Base-by-base conservation (phyloP, 1,140 invertebrate species). In the Heliconius melpomene region DNA sequence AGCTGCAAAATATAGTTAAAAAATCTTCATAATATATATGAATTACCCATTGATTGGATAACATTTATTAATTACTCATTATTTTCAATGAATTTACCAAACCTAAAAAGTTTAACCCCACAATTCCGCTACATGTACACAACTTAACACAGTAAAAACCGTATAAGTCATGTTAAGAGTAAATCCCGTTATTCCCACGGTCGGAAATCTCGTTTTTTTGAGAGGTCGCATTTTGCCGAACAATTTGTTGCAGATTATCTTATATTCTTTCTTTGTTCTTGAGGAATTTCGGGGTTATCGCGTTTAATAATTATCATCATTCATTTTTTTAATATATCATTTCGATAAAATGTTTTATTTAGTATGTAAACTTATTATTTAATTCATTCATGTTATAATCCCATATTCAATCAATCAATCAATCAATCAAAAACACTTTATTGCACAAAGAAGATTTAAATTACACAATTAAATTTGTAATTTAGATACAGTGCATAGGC, bases 181-280 rank as follows among this genome's bases (percentile, higher is more conserved):
- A 54, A 79, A 78, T 74, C 52, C 78, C 72, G 81, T 84, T 57
- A 74, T 85, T 83, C 84, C 73, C 73, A 81, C 79, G 57, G 72
- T 79, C 80, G 76, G 75, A 78, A 81, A 79, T 73, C 75, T 71
- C 60, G 74, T 82, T 54, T 81, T 80, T 81, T 81, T 73, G 79
- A 78, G 76, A 78, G 23, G 32, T 76, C 80, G 74, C 73, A 76
- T 79, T 82, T 77, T 50, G 46, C 40, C 77, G 77, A 70, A 60
- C 77, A 82, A 82, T 82, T 82, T 72, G 40, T 77, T 73, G 77
- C 74, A 50, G 74, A 79, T 79, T 77, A 82, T 82, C 78, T 46
- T 46, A 46, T 16, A 46, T 46, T 46, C 13, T 46, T 46, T 46
- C 40, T 82, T 81, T 52, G 75, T 81, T 81, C 75, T 76, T 74